These are phyloP conservation scores for Lophius americanus DNA, from an alignment of 2,797 vertebrate genomes.

Conservation along the genomic window DNA sequence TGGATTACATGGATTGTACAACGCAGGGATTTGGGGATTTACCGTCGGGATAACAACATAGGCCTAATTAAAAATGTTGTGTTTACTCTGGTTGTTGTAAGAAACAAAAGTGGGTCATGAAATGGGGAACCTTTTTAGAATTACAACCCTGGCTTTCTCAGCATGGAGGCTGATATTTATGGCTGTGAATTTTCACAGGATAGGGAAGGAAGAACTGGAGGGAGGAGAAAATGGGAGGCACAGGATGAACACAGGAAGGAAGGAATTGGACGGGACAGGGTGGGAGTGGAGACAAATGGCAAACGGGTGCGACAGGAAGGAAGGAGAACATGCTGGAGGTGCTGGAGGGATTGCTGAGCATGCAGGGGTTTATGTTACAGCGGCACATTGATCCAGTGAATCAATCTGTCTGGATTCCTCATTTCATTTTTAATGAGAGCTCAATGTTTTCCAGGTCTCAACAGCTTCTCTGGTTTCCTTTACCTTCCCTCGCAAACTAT, in stretches of 20 bases:
- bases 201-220: slow-evolving; percentile 41
- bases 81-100: no score
- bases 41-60: no score
- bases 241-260: slow-evolving; percentile 67
- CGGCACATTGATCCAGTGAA: background rate
- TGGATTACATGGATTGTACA: no score
- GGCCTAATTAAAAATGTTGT: no score
- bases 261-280: slow-evolving; percentile 43
- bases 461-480: background rate
- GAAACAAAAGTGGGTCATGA: no score
- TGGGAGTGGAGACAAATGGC: slow-evolving; percentile 37
- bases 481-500: background rate
- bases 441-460: background rate
- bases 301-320: slow-evolving; percentile 53
- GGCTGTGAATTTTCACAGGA: slow-evolving; percentile 61
- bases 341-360: slow-evolving; percentile 26
- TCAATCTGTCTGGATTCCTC: background rate
- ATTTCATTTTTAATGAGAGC: slow-evolving; percentile 18
- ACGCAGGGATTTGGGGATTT: no score
- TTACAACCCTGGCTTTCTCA: no score
- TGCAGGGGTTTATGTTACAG: background rate
- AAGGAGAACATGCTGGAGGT: slow-evolving; percentile 6
- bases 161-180: slow-evolving; percentile 14
- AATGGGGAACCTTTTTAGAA: no score
- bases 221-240: slow-evolving; percentile 53